Evolutionary conservation across 2,797 vertebrate species (phyloP).

Genomic region (Chloroceryle amazona): DNA sequence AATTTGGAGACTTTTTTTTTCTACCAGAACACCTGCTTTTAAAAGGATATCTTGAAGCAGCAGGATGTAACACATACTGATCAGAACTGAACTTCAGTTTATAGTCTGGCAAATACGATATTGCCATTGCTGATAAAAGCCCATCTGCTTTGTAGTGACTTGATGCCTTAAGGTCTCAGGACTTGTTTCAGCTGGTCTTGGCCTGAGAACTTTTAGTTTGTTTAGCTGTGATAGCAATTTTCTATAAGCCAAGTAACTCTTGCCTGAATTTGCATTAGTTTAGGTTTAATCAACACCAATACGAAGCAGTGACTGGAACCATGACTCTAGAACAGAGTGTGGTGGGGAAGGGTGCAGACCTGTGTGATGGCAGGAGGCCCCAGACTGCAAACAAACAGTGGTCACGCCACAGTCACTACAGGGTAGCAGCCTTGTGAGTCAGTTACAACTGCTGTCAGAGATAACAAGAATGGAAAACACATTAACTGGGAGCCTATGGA

Average conservation of each 20-base stretch:
- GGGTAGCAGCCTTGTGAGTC: not conserved
- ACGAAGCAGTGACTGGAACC: not conserved
- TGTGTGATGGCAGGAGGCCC: not conserved
- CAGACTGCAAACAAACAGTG: not conserved
- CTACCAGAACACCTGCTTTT: not conserved
- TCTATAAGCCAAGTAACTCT: not conserved
- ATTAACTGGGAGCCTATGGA: not conserved
- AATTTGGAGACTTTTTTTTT: not conserved
- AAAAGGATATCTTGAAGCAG: not conserved
- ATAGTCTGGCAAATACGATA: not conserved
- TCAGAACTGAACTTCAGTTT: not conserved
- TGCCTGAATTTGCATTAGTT: not conserved
- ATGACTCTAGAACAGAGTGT: fast-evolving
- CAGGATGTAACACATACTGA: not conserved
- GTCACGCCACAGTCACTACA: not conserved
- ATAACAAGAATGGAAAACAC: not conserved
- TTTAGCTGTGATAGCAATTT: not conserved
- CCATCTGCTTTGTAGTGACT: not conserved
- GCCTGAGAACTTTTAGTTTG: not conserved
- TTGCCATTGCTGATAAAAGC: not conserved
- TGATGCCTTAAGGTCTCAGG: not conserved
- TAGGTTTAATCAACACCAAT: not conserved
- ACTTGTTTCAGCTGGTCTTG: not conserved
- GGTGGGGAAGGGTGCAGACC: not conserved
- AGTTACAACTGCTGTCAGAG: not conserved